These are phyloP conservation scores for Drosophila siamana DNA, from an alignment of 2,888 invertebrate genomes.

Conservation along the genomic window DNA sequence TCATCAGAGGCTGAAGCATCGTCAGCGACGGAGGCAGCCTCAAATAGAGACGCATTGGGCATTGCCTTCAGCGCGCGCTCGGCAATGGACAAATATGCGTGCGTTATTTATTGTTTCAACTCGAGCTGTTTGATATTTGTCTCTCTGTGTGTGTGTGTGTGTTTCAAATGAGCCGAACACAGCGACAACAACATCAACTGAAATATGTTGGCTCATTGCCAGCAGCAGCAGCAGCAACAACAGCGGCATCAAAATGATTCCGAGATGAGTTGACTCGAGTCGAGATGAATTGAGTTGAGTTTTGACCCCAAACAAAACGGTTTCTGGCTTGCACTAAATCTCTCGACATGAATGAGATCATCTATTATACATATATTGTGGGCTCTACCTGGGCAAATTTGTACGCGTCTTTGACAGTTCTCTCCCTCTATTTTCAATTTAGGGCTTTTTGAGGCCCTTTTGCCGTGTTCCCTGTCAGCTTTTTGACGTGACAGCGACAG, in stretches of 20 bases:
- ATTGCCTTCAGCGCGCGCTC: conserved; percentile 51
- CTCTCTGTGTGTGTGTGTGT: too few relatives aligned
- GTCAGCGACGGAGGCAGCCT: conserved; percentile 10
- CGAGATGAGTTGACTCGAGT: conserved; percentile 1
- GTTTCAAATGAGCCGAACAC: conserved; percentile 47
- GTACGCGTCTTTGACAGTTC: conserved; percentile 10
- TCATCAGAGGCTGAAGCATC: too few relatives aligned
- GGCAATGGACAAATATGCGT: conserved; percentile 69
- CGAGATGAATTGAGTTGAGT: background rate
- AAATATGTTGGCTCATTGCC: conserved; percentile 36
- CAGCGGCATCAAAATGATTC: background rate
- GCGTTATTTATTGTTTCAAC: conserved; percentile 72
- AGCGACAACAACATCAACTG: conserved; percentile 7
- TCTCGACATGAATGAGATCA: conserved; percentile 21
- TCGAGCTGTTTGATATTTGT: conserved; percentile 56
- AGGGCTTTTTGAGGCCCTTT: conserved; percentile 3
- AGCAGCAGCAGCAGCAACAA: conserved; percentile 12
- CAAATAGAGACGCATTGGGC: conserved; percentile 18
- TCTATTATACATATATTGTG: conserved; percentile 2
- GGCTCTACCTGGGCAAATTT: conserved; percentile 6
- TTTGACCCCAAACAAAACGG: conserved; percentile 27
- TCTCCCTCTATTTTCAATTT: background rate
- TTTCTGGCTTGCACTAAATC: conserved; percentile 25
- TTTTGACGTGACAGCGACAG: conserved; percentile 51
- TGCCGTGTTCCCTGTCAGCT: conserved; percentile 53